These are phyloP conservation scores for Drosophila trapezifrons DNA, from an alignment of 1,140 invertebrate genomes.

Conservation along the genomic window DNA sequence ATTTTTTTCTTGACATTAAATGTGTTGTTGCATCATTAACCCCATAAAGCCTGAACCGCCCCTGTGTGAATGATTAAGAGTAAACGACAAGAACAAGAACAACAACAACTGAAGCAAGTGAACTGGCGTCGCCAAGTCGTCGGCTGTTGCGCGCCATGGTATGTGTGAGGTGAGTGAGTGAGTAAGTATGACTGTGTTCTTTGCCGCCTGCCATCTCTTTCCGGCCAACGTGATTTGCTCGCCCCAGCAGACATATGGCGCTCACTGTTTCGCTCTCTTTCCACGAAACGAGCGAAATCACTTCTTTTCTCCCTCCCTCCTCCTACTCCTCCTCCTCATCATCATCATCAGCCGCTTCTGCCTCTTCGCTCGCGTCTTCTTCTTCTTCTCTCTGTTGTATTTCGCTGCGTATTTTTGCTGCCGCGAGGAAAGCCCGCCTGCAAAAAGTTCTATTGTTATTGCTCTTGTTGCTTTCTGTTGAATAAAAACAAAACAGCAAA, in stretches of 20 bases:
- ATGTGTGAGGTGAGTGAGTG: constrained; percentile 23
- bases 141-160: constrained; percentile 51
- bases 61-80: constrained; percentile 50
- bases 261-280: constrained; percentile 47
- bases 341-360: background rate
- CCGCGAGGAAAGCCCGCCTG: constrained; percentile 66
- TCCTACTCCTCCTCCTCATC: constrained; percentile 1
- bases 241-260: constrained; percentile 56
- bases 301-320: constrained; percentile 22
- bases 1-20: constrained; percentile 14
- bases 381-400: constrained; percentile 24
- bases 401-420: constrained; percentile 39
- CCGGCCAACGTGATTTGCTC: constrained; percentile 2
- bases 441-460: constrained; percentile 61
- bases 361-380: background rate
- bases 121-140: constrained; percentile 77
- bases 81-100: constrained; percentile 42
- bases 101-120: constrained; percentile 67
- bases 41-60: constrained; percentile 29
- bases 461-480: constrained; percentile 40
- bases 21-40: constrained; percentile 35
- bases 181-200: constrained; percentile 28
- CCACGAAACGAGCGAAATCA: constrained; percentile 53
- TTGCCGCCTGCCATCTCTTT: constrained; percentile 39
- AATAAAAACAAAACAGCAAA: constrained; percentile 49